A percentile compares a stretch with the other conserved stretches of the same genome.
Conservation (phyloP, 92 coral and sea anemone genomes). For the Epizoanthus stellaris region DNA sequence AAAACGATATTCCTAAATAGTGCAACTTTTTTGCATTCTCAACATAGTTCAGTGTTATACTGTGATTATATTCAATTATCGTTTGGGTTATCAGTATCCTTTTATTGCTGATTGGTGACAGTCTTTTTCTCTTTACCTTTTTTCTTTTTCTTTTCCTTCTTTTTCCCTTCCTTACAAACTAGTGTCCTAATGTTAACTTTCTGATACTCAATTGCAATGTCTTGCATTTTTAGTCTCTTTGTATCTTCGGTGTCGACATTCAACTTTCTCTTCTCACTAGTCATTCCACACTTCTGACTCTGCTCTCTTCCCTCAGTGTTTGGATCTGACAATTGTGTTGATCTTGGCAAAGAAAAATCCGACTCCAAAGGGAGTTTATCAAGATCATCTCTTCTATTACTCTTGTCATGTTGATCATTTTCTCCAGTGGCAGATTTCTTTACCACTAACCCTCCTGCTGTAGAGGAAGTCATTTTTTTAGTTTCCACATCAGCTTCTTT, state of each 20-base stretch:
- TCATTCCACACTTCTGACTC: not conserved
- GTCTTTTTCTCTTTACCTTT: too few relatives aligned
- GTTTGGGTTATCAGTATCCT: too few relatives aligned
- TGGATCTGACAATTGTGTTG: not conserved
- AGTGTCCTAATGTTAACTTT: slow-evolving; percentile 25
- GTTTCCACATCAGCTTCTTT: not conserved
- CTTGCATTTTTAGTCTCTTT: slow-evolving; percentile 12
- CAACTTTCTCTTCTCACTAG: not conserved
- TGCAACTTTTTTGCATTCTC: too few relatives aligned
- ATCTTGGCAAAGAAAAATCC: not conserved
- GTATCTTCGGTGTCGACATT: not conserved
- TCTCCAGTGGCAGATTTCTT: not conserved
- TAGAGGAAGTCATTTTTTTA: not conserved
- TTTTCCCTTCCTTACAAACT: slow-evolving; percentile 35
- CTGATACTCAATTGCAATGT: slow-evolving; percentile 27
- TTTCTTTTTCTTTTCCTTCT: not conserved
- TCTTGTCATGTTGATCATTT: not conserved
- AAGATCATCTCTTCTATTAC: not conserved
- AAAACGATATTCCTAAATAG: too few relatives aligned
- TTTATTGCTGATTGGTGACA: too few relatives aligned
- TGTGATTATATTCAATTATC: too few relatives aligned
- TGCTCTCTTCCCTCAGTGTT: not conserved
- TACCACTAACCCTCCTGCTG: not conserved
- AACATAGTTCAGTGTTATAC: too few relatives aligned
- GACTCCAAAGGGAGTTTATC: not conserved